Evolutionary conservation across 2,888 invertebrate species (phyloP).

Genomic region (Stenchaetothrips biformis): DNA sequence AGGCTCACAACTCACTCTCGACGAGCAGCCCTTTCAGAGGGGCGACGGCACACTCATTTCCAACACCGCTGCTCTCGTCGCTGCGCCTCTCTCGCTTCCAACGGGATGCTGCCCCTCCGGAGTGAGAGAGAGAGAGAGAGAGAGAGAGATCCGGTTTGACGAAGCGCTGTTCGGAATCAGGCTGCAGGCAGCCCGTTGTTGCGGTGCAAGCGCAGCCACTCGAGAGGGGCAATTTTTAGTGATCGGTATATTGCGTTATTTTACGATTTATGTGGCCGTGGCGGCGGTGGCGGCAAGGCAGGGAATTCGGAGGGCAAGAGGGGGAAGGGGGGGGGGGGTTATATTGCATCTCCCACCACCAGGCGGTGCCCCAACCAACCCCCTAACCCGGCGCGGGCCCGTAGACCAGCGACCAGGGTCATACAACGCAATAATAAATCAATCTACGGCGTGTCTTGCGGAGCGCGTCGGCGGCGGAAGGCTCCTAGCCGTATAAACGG

Average conservation of each 20-base stretch:
- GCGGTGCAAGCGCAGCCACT: neutral
- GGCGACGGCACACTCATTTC: too few relatives aligned
- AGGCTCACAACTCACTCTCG: too few relatives aligned
- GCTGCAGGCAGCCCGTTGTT: neutral
- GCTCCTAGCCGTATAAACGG: too few relatives aligned
- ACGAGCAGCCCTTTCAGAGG: too few relatives aligned
- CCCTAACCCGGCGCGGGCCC: neutral
- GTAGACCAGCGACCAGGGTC: neutral
- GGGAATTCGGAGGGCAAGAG: neutral
- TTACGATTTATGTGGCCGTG: neutral
- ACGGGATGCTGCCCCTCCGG: too few relatives aligned
- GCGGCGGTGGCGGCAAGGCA: neutral
- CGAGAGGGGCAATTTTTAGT: neutral
- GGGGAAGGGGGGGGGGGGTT: neutral
- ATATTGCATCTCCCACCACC: neutral
- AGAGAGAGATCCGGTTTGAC: too few relatives aligned
- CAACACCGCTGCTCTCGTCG: too few relatives aligned
- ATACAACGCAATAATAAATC: constrained; percentile 4
- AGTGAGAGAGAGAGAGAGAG: neutral
- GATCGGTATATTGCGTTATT: neutral
- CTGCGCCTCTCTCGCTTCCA: too few relatives aligned
- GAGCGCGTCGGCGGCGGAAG: too few relatives aligned
- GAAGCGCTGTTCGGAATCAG: neutral
- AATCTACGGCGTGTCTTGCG: neutral
- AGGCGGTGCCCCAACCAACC: neutral